Evolutionary conservation across 2,797 vertebrate genomes (phyloP).

Genomic region (Xiphorhynchus erythropygius): DNA sequence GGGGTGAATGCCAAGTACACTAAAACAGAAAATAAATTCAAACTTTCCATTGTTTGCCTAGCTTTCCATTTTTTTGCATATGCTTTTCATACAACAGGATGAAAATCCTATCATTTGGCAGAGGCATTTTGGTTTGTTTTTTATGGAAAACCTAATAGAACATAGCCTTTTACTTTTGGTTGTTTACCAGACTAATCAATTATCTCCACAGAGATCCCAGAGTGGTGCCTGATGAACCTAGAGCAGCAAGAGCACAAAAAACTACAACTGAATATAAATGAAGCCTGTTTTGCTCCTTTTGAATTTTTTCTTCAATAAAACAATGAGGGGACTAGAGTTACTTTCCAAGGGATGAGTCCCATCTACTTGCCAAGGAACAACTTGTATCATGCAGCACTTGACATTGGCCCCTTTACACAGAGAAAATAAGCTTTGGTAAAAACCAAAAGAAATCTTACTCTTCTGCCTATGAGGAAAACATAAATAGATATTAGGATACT

Average conservation of each 20-base stretch:
- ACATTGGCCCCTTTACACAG: not conserved
- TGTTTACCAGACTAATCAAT: not conserved
- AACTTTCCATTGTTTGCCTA: not conserved
- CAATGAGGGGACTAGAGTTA: not conserved
- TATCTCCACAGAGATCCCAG: not conserved
- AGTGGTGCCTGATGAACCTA: not conserved
- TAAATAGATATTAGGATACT: not conserved
- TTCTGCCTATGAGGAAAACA: not conserved
- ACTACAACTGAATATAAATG: not conserved
- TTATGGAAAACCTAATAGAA: not conserved
- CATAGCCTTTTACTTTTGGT: not conserved
- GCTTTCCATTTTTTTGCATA: not conserved
- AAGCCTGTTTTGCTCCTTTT: not conserved
- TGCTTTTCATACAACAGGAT: not conserved
- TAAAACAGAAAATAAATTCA: not conserved
- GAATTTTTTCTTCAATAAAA: not conserved
- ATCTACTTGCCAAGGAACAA: not conserved
- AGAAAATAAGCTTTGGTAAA: not conserved
- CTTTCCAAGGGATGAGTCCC: not conserved
- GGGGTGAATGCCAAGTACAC: slow-evolving; percentile 17
- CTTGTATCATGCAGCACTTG: not conserved
- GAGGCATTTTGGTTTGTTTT: not conserved
- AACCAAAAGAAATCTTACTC: not conserved
- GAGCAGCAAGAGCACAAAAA: not conserved
- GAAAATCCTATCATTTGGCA: not conserved